A percentile compares a stretch with the other conserved stretches of the same genome.
Conservation (phyloP, 2,113 vertebrate genomes). For the Pollachius pollachius region DNA sequence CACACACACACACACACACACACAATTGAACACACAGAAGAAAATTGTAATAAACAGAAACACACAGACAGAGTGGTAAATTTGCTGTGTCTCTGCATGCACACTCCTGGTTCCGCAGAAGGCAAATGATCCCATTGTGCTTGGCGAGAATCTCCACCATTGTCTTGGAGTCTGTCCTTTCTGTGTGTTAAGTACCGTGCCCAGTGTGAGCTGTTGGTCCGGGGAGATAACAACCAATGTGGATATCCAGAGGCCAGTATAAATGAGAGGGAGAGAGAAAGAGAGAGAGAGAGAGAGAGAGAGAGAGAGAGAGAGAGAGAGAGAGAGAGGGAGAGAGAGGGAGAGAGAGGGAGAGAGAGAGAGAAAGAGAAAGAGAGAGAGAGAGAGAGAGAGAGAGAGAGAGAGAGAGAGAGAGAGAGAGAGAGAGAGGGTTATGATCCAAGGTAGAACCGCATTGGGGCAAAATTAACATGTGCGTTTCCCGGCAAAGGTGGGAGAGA, state of each 20-base stretch:
- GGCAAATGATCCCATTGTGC: constrained; percentile 42
- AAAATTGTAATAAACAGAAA: not conserved
- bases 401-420: too few species aligned
- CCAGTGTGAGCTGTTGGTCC: constrained; percentile 54
- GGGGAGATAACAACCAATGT: constrained; percentile 59
- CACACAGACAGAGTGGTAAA: constrained; percentile 4
- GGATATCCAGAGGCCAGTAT: constrained; percentile 40
- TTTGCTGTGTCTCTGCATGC: constrained; percentile 9
- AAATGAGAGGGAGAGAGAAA: too few species aligned
- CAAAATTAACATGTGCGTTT: constrained; percentile 43
- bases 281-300: too few species aligned
- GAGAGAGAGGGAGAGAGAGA: too few species aligned
- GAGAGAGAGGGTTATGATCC: constrained; percentile 24
- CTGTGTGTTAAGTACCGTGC: constrained; percentile 50
- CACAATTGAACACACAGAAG: not conserved
- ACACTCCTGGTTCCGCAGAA: constrained; percentile 8
- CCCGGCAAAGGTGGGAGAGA: constrained; percentile 44
- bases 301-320: too few species aligned
- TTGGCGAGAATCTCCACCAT: constrained; percentile 41
- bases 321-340: too few species aligned
- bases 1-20: constrained; percentile 13
- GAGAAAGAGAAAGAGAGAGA: too few species aligned
- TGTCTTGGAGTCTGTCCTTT: constrained; percentile 40
- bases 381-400: too few species aligned
- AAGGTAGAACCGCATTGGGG: constrained; percentile 35